These are phyloP conservation scores for Atrichornis clamosus DNA, from an alignment of 2,113 vertebrate genomes.

Conservation along the genomic window DNA sequence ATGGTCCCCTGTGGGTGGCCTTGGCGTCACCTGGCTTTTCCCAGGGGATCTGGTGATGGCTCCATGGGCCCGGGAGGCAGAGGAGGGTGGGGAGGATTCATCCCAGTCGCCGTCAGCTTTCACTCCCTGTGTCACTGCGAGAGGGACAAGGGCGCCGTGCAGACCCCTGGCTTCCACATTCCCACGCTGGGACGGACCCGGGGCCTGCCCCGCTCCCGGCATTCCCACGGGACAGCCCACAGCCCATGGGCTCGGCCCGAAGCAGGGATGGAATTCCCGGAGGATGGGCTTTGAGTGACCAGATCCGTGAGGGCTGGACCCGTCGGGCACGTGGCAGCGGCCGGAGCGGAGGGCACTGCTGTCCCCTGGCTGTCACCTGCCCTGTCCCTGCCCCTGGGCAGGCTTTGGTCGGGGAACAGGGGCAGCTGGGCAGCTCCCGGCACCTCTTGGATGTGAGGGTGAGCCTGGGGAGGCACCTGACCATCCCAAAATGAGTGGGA, in stretches of 20 bases:
- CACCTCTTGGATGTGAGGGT: accelerated
- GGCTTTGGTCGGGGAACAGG: accelerated
- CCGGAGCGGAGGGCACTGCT: accelerated
- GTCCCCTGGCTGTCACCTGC: accelerated
- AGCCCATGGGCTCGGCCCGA: accelerated
- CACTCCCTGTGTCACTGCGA: accelerated
- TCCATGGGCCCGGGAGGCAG: accelerated
- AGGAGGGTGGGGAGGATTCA: background rate
- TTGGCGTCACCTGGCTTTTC: background rate
- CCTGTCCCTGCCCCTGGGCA: background rate
- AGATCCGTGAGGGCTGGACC: accelerated
- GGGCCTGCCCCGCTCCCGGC: accelerated
- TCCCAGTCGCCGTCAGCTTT: accelerated
- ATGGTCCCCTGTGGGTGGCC: background rate
- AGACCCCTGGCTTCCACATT: accelerated
- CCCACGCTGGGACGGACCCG: accelerated
- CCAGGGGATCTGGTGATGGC: accelerated
- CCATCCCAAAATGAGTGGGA: accelerated
- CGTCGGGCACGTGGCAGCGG: accelerated
- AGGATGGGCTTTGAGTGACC: accelerated
- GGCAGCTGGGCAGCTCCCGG: accelerated
- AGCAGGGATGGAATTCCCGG: accelerated
- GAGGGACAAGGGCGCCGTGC: background rate
- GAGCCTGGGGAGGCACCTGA: no score
- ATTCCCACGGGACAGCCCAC: accelerated